A percentile compares a stretch with the other conserved stretches of the same genome.
phyloP scores from a whole-genome alignment of 2,888 invertebrate species.

The Erebia epiphron region DNA sequence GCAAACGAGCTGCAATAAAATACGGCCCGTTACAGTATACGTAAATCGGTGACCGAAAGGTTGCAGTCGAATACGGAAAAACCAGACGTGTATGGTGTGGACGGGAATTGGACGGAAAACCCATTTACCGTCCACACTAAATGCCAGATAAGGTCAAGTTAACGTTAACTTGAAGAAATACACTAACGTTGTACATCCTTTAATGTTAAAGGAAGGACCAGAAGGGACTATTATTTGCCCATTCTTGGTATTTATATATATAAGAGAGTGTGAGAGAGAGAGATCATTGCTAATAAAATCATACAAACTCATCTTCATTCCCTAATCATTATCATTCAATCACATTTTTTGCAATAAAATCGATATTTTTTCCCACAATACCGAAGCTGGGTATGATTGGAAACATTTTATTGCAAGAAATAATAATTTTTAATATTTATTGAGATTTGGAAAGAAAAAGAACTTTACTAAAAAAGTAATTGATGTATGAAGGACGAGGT shows the following conservation, averaged over 20 bases:
- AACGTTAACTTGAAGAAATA: too few species aligned
- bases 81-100: too few species aligned
- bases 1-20: too few species aligned
- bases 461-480: neutral
- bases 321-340: conserved; percentile 12
- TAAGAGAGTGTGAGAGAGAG: neutral
- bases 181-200: too few species aligned
- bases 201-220: neutral
- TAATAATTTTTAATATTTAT: conserved; percentile 14
- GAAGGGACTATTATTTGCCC: neutral
- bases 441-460: conserved; percentile 12
- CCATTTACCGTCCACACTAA: too few species aligned
- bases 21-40: too few species aligned
- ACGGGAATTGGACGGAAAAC: too few species aligned
- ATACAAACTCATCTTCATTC: neutral
- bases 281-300: conserved; percentile 1
- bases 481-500: neutral
- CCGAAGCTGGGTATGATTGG: neutral
- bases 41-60: too few species aligned
- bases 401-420: conserved; percentile 19
- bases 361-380: neutral
- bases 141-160: too few species aligned
- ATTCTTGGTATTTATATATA: neutral
- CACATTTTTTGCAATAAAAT: conserved; percentile 19
- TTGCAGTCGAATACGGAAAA: too few species aligned